A percentile compares a stretch with the other conserved stretches of the same genome.
These are phyloP conservation scores for Eupeodes latifasciatus DNA, from an alignment of 2,888 invertebrate species.

Conservation along the genomic window DNA sequence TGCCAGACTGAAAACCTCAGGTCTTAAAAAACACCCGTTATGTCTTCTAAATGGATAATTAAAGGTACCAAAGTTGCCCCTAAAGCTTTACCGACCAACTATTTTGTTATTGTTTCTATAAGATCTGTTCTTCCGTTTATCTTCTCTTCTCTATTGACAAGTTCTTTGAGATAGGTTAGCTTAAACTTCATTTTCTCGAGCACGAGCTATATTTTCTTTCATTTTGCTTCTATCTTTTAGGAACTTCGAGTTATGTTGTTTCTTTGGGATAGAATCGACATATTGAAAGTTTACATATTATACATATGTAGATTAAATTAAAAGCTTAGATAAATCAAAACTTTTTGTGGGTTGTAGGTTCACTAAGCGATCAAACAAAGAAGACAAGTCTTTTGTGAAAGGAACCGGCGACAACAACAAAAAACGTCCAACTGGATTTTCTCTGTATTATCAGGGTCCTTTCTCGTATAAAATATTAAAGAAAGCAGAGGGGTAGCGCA, in stretches of 20 bases:
- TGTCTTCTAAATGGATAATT: no score
- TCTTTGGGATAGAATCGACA: no score
- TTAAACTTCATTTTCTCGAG: no score
- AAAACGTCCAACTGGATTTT: slow-evolving; percentile 14
- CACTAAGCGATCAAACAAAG: slow-evolving; percentile 16
- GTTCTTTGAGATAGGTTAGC: no score
- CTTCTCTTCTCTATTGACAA: no score
- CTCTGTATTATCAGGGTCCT: slow-evolving; percentile 22
- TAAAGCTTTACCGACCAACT: no score
- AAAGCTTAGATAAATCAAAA: slow-evolving; percentile 34
- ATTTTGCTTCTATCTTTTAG: neutral
- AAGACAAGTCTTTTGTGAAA: slow-evolving; percentile 6
- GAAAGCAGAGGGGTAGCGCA: slow-evolving; percentile 13
- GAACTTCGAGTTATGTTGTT: neutral
- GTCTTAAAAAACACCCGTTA: no score
- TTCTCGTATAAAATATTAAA: slow-evolving; percentile 2
- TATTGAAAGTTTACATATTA: neutral
- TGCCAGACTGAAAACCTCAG: no score
- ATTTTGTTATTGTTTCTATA: no score
- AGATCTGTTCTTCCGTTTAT: no score
- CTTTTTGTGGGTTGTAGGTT: slow-evolving; percentile 5
- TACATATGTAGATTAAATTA: neutral
- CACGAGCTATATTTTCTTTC: no score
- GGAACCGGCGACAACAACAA: neutral
- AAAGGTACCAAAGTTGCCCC: no score